Base-by-base conservation (phyloP, 1,140 invertebrate species). In the Conus betulinus region DNA sequence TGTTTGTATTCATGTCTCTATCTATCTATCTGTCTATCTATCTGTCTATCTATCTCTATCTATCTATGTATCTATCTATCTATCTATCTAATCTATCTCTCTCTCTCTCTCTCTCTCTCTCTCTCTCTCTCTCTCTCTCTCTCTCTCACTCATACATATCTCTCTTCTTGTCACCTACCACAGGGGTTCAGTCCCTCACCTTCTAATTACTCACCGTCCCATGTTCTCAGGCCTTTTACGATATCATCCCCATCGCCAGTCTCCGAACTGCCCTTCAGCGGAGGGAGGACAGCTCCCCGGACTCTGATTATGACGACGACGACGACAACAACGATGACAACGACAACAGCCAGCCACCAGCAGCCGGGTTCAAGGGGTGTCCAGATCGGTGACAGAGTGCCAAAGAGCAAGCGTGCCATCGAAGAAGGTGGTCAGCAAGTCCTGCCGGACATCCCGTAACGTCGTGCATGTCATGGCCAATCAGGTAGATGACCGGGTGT, bases 231-330 rank as follows among this genome's bases (percentile, higher is more conserved):
- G 91, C 89, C 3, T 88, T 93, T n/a, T 91, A 88, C 53, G 81
- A 90, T 11, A 82, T 89, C 3, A 11, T 93, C 39, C 92, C 92
- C 10, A 92, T 90, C 85, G 60, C 74, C 3, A 82, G 84, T 25
- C 27, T 91, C 20, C 87, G 67, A 27, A 39, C 74, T 0, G 55
- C 78, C 4, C 53, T 89, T 11, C 23, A 71, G 20, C 71, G 84
- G 27, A 13, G 81, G 71, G 74, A 79, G 53, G 78, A 88, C 55
- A n/a, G 81, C 23, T n/a, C n/a, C 13, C 20, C 27, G 6, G 84
- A 82, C n/a, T 88, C 87, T 13, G 89, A 90, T 88, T 87, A 0
- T 39, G 39, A 39, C 39, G 39, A 39, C 39, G 39, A 39, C 39
- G 39, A 39, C 39, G 39, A 39, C 5, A 84, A 88, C 67, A 76